These are phyloP conservation scores for Uloborus diversus DNA, from an alignment of 1,140 invertebrate genomes.

Conservation along the genomic window DNA sequence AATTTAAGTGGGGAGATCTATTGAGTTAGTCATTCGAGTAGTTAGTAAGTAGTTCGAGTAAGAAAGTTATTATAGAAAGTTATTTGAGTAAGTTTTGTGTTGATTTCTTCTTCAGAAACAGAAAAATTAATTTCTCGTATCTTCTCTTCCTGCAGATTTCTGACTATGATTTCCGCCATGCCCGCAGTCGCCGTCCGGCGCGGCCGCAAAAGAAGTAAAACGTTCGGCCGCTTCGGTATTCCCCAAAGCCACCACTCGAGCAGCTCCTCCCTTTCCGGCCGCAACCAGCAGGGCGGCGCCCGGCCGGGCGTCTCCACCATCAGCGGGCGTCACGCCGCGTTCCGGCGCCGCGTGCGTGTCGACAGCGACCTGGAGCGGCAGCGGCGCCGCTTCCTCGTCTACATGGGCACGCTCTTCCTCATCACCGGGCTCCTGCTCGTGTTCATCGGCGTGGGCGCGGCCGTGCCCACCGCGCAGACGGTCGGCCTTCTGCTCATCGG, in stretches of 20 bases:
- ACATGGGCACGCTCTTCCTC: constrained; percentile 57
- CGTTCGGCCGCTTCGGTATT: constrained; percentile 23
- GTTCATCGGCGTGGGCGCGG: constrained; percentile 58
- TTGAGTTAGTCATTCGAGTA: too few relatives aligned
- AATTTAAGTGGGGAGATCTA: too few relatives aligned
- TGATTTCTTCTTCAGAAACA: too few relatives aligned
- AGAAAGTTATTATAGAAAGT: too few relatives aligned
- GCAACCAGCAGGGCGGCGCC: not conserved
- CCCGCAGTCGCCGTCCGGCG: constrained; percentile 59
- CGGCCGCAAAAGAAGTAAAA: constrained; percentile 55
- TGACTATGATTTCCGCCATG: constrained; percentile 60
- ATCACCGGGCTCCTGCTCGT: constrained; percentile 58
- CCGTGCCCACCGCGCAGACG: constrained; percentile 49
- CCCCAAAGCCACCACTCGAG: constrained; percentile 43
- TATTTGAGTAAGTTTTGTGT: too few relatives aligned
- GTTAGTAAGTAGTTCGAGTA: too few relatives aligned
- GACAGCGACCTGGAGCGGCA: constrained; percentile 38
- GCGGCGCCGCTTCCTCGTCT: constrained; percentile 54
- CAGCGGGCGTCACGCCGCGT: constrained; percentile 8
- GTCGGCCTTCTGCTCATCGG: constrained; percentile 58
- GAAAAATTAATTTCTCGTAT: too few relatives aligned
- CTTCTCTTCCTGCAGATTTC: too few relatives aligned
- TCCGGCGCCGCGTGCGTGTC: not conserved
- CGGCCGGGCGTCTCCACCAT: constrained; percentile 8
- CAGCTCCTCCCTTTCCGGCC: constrained; percentile 19